These are phyloP conservation scores for Mesorhabditis sp. DNA, from an alignment of 2,888 invertebrate genomes.

Conservation along the genomic window DNA sequence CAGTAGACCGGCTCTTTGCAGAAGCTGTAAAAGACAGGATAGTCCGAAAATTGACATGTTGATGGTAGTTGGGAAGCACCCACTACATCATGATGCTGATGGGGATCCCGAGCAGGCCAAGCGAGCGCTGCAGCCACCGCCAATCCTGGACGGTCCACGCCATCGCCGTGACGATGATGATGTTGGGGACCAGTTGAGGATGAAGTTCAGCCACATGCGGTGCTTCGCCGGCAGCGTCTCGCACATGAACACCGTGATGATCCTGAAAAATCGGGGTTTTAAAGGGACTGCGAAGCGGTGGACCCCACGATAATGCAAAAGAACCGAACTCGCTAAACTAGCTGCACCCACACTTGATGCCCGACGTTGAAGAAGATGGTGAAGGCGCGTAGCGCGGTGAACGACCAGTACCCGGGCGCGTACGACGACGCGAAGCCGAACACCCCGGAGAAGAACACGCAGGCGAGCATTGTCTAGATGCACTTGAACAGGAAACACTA, in stretches of 20 bases:
- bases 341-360: background rate
- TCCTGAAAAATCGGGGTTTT: background rate
- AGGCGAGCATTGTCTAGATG: background rate
- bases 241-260: background rate
- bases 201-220: background rate
- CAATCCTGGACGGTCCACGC: too few species aligned
- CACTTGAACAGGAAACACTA: background rate
- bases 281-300: background rate
- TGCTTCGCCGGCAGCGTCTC: background rate
- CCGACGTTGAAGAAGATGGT: background rate
- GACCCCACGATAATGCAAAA: background rate
- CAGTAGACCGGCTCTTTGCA: too few species aligned
- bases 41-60: too few species aligned
- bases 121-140: too few species aligned
- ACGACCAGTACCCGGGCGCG: background rate
- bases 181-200: background rate
- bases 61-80: too few species aligned
- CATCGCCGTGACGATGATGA: background rate
- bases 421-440: background rate
- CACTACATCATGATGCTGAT: too few species aligned
- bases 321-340: too few species aligned
- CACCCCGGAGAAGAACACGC: background rate
- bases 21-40: too few species aligned
- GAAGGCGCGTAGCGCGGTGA: background rate
- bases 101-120: too few species aligned